phyloP scores from a whole-genome alignment of 2,113 vertebrate species.

The Emydura subglobosa region DNA sequence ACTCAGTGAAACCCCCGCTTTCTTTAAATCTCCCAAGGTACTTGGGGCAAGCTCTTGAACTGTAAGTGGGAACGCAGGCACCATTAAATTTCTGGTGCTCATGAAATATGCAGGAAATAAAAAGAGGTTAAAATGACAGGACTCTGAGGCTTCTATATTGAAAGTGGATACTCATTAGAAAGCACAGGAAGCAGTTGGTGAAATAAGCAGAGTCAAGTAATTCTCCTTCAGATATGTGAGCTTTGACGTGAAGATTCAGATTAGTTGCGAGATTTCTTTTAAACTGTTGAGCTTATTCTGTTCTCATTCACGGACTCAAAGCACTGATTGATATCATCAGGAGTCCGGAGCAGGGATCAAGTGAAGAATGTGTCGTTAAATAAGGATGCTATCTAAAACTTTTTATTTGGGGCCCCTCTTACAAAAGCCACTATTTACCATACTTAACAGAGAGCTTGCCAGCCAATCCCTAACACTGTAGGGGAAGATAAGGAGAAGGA shows the following conservation, averaged over 20 bases:
- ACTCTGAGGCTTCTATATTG: not conserved
- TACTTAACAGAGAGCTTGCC: not conserved
- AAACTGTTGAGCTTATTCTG: not conserved
- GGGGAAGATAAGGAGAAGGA: not conserved
- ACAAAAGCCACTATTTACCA: not conserved
- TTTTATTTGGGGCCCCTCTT: not conserved
- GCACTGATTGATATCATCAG: not conserved
- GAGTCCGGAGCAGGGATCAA: not conserved
- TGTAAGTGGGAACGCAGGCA: constrained; percentile 42
- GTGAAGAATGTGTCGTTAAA: not conserved
- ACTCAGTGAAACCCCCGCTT: constrained; percentile 30
- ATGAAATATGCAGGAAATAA: constrained; percentile 44
- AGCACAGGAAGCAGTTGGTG: not conserved
- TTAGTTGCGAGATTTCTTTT: not conserved
- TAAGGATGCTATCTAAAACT: not conserved
- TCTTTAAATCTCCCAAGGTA: constrained; percentile 38
- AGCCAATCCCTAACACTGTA: not conserved
- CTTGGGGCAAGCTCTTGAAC: not conserved
- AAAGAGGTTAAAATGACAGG: constrained; percentile 21
- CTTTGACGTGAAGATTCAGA: not conserved
- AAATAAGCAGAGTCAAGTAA: not conserved
- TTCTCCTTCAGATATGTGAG: not conserved
- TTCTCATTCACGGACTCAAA: not conserved
- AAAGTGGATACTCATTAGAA: constrained; percentile 24
- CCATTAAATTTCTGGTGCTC: constrained; percentile 16